phyloP scores from a whole-genome alignment of 35 echinoderm and acorn worm species.

The Lytechinus pictus region DNA sequence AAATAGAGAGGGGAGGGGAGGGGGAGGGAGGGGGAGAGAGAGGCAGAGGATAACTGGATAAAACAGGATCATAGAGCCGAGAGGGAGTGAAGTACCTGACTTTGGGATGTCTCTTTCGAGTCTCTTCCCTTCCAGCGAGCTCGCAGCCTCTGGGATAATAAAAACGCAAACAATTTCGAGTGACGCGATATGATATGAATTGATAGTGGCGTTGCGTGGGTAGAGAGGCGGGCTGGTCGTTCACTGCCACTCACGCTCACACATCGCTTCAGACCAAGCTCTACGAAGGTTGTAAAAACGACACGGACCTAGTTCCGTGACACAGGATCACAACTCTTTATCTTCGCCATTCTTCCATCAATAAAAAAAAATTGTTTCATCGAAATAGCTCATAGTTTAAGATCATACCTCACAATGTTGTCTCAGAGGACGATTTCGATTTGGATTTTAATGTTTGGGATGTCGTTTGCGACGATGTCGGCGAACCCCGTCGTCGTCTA shows the following conservation, averaged over 20 bases:
- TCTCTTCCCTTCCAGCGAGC: background rate
- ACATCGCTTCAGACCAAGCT: background rate
- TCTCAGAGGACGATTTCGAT: constrained; percentile 12
- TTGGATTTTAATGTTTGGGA: constrained; percentile 34
- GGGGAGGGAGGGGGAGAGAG: background rate
- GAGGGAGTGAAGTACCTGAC: background rate
- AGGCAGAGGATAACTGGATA: background rate
- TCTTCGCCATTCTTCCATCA: background rate
- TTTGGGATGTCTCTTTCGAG: background rate
- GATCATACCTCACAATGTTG: background rate
- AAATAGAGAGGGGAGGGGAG: too few relatives aligned
- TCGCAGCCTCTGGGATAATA: background rate
- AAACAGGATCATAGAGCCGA: background rate
- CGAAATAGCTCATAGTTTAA: background rate
- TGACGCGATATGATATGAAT: constrained; percentile 47
- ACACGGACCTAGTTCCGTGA: background rate
- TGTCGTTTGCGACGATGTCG: background rate
- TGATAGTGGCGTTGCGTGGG: constrained; percentile 28
- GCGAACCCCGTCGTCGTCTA: background rate
- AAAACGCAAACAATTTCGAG: background rate
- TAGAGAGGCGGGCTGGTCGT: background rate
- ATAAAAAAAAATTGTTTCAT: background rate
- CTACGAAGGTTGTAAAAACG: background rate
- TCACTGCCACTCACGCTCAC: background rate
- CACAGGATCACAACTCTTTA: background rate